A percentile compares a stretch with the other conserved stretches of the same genome.
Conservation (phyloP, 2,888 invertebrate genomes). For the Eupithecia abbreviata region DNA sequence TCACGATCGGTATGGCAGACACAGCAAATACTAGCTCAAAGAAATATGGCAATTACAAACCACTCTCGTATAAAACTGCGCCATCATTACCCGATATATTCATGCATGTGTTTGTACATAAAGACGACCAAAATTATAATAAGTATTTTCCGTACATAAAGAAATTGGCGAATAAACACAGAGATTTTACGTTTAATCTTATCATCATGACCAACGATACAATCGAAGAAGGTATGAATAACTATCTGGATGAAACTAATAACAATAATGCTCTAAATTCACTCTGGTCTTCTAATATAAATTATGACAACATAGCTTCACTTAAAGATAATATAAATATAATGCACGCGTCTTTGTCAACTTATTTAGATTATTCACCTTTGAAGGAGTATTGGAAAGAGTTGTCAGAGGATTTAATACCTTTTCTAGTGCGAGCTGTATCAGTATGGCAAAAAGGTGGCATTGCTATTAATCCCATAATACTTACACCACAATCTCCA, state of each 20-base stretch:
- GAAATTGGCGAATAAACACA: slow-evolving; percentile 60
- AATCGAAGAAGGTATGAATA: slow-evolving; percentile 41
- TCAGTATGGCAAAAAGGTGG: slow-evolving; percentile 78
- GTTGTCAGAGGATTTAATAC: slow-evolving; percentile 61
- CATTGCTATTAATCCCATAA: slow-evolving; percentile 67
- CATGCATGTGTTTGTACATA: slow-evolving; percentile 66
- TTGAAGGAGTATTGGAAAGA: slow-evolving; percentile 63
- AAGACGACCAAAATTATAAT: slow-evolving; percentile 57
- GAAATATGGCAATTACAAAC: slow-evolving; percentile 35
- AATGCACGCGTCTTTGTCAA: slow-evolving; percentile 58
- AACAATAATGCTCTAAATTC: slow-evolving; percentile 69
- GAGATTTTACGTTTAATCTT: slow-evolving; percentile 62
- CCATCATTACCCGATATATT: slow-evolving; percentile 52
- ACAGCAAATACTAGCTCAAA: slow-evolving; percentile 46
- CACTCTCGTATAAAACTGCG: slow-evolving; percentile 10
- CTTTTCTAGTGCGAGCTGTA: slow-evolving; percentile 66
- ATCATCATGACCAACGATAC: slow-evolving; percentile 68
- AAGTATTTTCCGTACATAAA: slow-evolving; percentile 65
- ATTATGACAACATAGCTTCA: slow-evolving; percentile 39
- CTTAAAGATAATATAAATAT: slow-evolving; percentile 54
- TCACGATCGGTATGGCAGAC: slow-evolving; percentile 62
- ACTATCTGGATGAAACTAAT: slow-evolving; percentile 56
- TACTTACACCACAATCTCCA: slow-evolving; percentile 62
- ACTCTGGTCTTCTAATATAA: slow-evolving; percentile 55
- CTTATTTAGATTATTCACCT: slow-evolving; percentile 67